Evolutionary conservation across 2,888 invertebrate genomes (phyloP), one percentile per base, ranked within the genome.

Genomic region (Noctua janthe): DNA sequence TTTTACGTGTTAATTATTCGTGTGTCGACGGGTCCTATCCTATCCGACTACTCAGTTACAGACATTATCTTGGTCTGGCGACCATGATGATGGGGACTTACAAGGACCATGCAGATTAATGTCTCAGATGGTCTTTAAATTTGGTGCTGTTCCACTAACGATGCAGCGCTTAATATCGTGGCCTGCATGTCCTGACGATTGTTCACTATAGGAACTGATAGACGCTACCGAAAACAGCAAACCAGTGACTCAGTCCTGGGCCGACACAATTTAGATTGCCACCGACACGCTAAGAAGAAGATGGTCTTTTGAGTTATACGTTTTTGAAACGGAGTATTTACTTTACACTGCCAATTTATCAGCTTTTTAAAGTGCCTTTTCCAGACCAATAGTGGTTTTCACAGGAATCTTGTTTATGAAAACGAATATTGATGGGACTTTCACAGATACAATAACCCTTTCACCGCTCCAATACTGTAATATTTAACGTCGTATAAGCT

Each of bases 401-500:
- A 7, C 29, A 39, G 8, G 15, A 23, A 51, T 71, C 51, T 51
- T 29, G 29, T 59, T 17, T 56, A n/a, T 59, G 56, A 23, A 76
- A 76, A 59, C 23, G 76, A 82, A 67, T 82, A 51, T 75, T 59
- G 43, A 67, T 80, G n/a, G 20, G 11, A 51, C 67, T 82, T 75
- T 82, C 76, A 11, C 56, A 35, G 3, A 49, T 20, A 29, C 23
- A 64, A 20, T 54, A 8, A 8, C 47, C 66, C 49, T 56, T 80
- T 82, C 83, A 66, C 74, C 20, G n/a, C 17, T 81, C 7, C 1
- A 51, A 47, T 35, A 20, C 35, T 64, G 35, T 35, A 39, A 39
- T 49, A 5, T 76, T 35, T 39, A 56, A 6, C 2, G 11, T 17
- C 2, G 1, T 3, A 29, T 47, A 35, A n/a, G 49, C 35, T 11